phyloP scores from a whole-genome alignment of 2,113 vertebrate species.

The Mirounga angustirostris region DNA sequence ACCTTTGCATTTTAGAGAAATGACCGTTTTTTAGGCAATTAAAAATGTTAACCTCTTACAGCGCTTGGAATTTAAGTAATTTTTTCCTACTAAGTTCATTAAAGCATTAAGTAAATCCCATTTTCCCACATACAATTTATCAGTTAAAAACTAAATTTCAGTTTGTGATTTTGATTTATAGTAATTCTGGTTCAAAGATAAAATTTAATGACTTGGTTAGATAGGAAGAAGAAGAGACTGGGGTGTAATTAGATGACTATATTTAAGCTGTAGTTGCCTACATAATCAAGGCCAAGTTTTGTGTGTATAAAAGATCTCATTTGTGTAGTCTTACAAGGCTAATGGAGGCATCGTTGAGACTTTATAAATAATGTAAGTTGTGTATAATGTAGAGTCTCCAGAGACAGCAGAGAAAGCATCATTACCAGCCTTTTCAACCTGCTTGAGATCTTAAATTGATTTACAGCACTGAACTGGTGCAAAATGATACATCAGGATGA shows the following conservation, averaged over 20 bases:
- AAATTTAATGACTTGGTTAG: conserved; percentile 57
- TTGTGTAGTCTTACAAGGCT: conserved; percentile 92
- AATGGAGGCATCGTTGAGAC: conserved; percentile 97
- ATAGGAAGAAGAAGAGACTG: conserved; percentile 57
- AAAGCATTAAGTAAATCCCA: conserved; percentile 38
- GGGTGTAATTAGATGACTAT: conserved; percentile 54
- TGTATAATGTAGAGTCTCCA: conserved; percentile 95
- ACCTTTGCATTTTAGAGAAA: conserved; percentile 68
- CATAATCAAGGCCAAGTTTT: conserved; percentile 81
- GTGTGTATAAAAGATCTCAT: conserved; percentile 90
- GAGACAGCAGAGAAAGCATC: conserved; percentile 97
- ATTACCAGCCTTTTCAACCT: conserved; percentile 98
- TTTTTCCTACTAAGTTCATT: conserved; percentile 65
- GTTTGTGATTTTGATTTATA: conserved; percentile 45
- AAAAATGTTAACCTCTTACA: conserved; percentile 47
- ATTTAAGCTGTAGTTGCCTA: conserved; percentile 69
- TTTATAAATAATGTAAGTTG: conserved; percentile 99
- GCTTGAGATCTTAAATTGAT: conserved; percentile 98
- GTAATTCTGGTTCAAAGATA: conserved; percentile 59
- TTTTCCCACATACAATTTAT: not conserved
- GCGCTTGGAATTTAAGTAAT: conserved; percentile 64
- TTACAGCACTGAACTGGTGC: conserved; percentile 98
- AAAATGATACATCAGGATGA: conserved; percentile 98
- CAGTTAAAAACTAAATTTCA: conserved; percentile 57
- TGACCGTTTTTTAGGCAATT: conserved; percentile 46